Evolutionary conservation across 2,797 vertebrate genomes (phyloP).

Genomic region (Perodicticus potto): DNA sequence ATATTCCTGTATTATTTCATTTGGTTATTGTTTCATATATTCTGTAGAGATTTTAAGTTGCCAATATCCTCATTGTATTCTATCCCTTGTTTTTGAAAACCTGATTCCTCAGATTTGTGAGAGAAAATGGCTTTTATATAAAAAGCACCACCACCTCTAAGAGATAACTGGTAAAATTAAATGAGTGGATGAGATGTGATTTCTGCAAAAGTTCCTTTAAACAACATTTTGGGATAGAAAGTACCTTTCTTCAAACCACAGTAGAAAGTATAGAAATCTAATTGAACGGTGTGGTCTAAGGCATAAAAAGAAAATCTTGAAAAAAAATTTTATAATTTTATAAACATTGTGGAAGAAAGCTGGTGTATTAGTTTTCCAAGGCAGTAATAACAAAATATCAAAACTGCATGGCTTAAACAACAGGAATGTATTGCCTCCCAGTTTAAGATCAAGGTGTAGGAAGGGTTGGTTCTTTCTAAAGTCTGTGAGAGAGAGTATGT

Average conservation of each 20-base stretch:
- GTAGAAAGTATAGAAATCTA: not conserved
- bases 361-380: not conserved
- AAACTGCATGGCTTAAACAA: not conserved
- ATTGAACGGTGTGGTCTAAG: not conserved
- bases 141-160: not conserved
- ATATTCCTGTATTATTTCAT: not conserved
- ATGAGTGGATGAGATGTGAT: not conserved
- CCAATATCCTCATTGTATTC: not conserved
- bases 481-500: not conserved
- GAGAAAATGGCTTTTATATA: not conserved
- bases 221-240: not conserved
- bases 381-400: not conserved
- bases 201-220: not conserved
- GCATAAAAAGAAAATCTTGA: not conserved
- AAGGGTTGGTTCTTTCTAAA: not conserved
- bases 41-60: not conserved
- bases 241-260: conserved; percentile 32
- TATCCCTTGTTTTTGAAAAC: not conserved
- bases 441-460: not conserved
- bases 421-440: not conserved
- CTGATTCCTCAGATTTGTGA: not conserved
- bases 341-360: not conserved
- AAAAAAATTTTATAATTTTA: not conserved
- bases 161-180: conserved; percentile 1
- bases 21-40: not conserved